phyloP scores from a whole-genome alignment of 92 coral and sea anemone genomes.

The Parazoanthus atlanticus region DNA sequence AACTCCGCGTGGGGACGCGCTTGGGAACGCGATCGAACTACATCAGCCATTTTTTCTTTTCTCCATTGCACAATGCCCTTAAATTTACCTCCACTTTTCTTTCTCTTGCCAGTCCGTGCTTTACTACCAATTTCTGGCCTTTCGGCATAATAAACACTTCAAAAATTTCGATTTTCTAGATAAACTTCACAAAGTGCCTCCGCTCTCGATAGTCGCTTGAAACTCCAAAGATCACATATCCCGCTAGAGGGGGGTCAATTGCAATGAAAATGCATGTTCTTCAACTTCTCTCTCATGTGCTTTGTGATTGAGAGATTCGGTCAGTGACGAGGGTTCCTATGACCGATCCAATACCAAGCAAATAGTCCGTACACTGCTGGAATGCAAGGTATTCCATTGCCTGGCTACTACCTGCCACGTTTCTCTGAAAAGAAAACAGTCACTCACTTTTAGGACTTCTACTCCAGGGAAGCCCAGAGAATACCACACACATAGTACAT shows the following conservation, averaged over 20 bases:
- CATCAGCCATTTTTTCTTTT: background rate
- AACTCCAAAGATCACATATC: background rate
- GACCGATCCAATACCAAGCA: too few species aligned
- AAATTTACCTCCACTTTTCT: background rate
- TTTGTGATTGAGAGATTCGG: too few species aligned
- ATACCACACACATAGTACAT: too few species aligned
- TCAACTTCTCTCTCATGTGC: too few species aligned
- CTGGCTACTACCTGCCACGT: too few species aligned
- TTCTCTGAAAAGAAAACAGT: too few species aligned
- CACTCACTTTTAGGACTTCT: too few species aligned
- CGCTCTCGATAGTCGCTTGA: background rate
- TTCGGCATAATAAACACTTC: background rate
- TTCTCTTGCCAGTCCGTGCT: slow-evolving; percentile 9
- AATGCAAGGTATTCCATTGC: too few species aligned
- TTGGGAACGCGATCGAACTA: background rate
- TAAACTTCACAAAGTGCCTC: background rate
- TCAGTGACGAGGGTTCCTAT: too few species aligned
- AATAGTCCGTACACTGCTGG: too few species aligned
- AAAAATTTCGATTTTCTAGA: background rate
- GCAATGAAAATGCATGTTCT: background rate
- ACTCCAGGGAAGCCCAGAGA: too few species aligned
- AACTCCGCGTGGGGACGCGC: background rate
- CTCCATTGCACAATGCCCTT: background rate
- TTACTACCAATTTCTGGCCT: background rate
- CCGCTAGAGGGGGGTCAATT: slow-evolving; percentile 18